Evolutionary conservation across 2,888 invertebrate genomes (phyloP).

Genomic region (Drosophila silvestris): DNA sequence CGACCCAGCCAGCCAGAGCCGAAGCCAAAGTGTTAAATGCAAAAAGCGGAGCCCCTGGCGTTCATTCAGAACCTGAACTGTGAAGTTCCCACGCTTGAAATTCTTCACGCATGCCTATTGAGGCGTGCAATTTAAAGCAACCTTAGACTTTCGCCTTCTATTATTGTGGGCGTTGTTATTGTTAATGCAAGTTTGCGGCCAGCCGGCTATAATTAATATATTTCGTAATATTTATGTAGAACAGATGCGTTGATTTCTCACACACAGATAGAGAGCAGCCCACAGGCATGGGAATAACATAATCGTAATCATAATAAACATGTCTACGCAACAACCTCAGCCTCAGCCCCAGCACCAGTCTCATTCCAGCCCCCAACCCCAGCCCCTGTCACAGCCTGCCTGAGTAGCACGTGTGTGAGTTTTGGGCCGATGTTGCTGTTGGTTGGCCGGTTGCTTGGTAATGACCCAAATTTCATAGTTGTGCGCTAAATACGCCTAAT

Average conservation of each 20-base stretch:
- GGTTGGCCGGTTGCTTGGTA: conserved; percentile 70
- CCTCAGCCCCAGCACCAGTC: conserved; percentile 14
- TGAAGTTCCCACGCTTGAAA: conserved; percentile 70
- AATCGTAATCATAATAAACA: conserved; percentile 78
- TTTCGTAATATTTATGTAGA: conserved; percentile 56
- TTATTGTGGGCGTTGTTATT: conserved; percentile 22
- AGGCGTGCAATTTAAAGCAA: conserved; percentile 48
- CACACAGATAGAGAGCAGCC: conserved; percentile 43
- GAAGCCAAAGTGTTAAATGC: conserved; percentile 37
- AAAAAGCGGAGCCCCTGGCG: conserved; percentile 43
- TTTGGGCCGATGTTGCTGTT: conserved; percentile 57
- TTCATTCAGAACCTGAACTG: conserved; percentile 66
- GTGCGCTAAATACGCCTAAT: conserved; percentile 75
- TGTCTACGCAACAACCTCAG: conserved; percentile 46
- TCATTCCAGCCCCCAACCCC: conserved; percentile 8
- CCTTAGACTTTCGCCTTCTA: conserved; percentile 72
- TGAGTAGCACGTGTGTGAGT: conserved; percentile 71
- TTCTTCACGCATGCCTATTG: conserved; percentile 71
- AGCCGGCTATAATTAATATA: conserved; percentile 52
- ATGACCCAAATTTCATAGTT: conserved; percentile 79
- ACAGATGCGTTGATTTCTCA: conserved; percentile 67
- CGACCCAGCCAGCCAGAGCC: conserved; percentile 23
- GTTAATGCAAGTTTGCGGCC: conserved; percentile 57
- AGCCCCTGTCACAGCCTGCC: conserved; percentile 15
- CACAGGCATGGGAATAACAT: conserved; percentile 43